Evolutionary conservation across 2,797 vertebrate genomes (phyloP).

Genomic region (Sebastes wilsoni): DNA sequence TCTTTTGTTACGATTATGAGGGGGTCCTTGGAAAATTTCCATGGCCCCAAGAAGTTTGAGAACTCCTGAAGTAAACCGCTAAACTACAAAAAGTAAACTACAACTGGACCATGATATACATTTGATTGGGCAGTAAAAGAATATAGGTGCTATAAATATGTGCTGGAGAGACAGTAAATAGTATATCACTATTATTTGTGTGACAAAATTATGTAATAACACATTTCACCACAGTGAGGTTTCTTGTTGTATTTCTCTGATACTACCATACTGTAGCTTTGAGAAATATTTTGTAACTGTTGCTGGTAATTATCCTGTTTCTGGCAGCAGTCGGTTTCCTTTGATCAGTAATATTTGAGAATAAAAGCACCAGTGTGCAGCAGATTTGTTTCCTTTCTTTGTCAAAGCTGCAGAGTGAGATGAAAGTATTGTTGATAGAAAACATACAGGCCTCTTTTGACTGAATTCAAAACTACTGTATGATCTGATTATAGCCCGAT

Average conservation of each 20-base stretch:
- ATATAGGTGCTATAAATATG: not conserved
- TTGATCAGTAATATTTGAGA: not conserved
- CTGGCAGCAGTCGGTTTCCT: not conserved
- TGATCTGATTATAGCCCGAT: slow-evolving; percentile 33
- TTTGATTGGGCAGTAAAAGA: not conserved
- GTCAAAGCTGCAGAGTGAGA: slow-evolving; percentile 2
- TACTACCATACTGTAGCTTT: not conserved
- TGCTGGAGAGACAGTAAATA: not conserved
- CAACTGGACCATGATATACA: not conserved
- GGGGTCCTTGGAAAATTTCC: too few species aligned
- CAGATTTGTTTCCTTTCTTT: slow-evolving; percentile 6
- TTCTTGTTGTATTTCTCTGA: not conserved
- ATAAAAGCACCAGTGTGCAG: not conserved
- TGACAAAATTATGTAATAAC: not conserved
- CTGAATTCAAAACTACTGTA: slow-evolving; percentile 15
- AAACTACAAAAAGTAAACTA: not conserved
- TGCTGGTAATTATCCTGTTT: not conserved
- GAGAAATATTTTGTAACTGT: not conserved
- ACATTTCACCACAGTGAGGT: not conserved
- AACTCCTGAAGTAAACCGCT: not conserved
- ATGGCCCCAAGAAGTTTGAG: too few species aligned
- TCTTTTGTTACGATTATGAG: too few species aligned
- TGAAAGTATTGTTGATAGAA: not conserved
- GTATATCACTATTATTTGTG: not conserved
- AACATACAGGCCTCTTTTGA: slow-evolving; percentile 18